These are phyloP conservation scores for Boloria euphrosyne DNA, from an alignment of 2,888 invertebrate genomes.

Conservation along the genomic window DNA sequence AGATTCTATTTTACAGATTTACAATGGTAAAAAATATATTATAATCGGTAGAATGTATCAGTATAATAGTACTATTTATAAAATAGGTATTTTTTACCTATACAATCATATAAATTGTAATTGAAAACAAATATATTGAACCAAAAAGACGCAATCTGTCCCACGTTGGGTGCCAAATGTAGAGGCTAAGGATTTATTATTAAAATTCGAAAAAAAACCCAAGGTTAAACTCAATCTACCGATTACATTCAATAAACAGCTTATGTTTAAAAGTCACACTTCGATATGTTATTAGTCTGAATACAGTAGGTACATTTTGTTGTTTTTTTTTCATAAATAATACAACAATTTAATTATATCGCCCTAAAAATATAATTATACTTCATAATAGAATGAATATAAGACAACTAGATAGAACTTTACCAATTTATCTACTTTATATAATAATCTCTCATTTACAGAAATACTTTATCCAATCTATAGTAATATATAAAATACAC, in stretches of 20 bases:
- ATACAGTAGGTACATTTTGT: constrained; percentile 16
- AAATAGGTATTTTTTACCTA: background rate
- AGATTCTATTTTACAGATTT: constrained; percentile 20
- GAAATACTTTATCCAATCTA: constrained; percentile 3
- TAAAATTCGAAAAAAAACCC: background rate
- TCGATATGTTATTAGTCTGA: constrained; percentile 27
- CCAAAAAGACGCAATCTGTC: constrained; percentile 7
- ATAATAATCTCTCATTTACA: constrained; percentile 20
- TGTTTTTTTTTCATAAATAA: constrained; percentile 19
- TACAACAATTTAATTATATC: constrained; percentile 14
- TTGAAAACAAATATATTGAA: constrained; percentile 1
- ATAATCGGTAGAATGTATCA: constrained; percentile 22
- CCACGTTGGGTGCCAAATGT: constrained; percentile 27
- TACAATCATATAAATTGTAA: background rate
- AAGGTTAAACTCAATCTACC: constrained; percentile 18
- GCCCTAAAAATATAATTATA: constrained; percentile 15
- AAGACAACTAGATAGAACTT: constrained; percentile 15
- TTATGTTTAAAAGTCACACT: constrained; percentile 23
- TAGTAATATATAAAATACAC: background rate
- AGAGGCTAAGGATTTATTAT: background rate
- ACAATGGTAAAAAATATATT: constrained; percentile 20
- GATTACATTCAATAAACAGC: constrained; percentile 24
- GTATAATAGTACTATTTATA: background rate
- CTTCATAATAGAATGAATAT: constrained; percentile 12
- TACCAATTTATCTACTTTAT: constrained; percentile 11